phyloP scores from a whole-genome alignment of 2,113 vertebrate genomes.

The Pitta sordida region DNA sequence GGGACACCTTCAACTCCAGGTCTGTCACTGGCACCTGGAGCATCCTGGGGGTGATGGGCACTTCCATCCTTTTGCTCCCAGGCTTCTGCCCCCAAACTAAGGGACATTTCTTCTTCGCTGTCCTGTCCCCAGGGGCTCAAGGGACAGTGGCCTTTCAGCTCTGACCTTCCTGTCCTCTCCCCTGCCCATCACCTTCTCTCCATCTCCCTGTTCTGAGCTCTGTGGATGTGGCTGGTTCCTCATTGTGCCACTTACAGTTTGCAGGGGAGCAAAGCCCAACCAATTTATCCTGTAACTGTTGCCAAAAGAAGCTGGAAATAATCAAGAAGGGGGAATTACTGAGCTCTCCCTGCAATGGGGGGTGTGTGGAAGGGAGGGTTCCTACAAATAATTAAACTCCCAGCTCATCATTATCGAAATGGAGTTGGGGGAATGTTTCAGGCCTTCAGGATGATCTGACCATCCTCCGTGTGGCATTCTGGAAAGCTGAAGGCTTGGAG shows the following conservation, averaged over 20 bases:
- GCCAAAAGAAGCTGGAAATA: not conserved
- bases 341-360: not conserved
- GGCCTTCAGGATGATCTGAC: not conserved
- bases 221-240: rapidly evolving
- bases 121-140: rapidly evolving
- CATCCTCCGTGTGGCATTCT: not conserved
- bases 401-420: not conserved
- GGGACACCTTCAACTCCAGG: not conserved
- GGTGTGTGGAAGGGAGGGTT: not conserved
- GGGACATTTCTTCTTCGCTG: rapidly evolving
- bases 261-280: not conserved
- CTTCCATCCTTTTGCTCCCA: rapidly evolving
- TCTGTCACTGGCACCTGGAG: not conserved
- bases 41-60: not conserved
- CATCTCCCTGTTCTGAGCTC: not conserved
- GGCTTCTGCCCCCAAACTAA: not conserved
- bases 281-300: rapidly evolving
- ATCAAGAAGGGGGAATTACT: not conserved
- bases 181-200: not conserved
- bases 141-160: not conserved
- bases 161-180: not conserved
- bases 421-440: not conserved
- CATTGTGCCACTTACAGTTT: not conserved
- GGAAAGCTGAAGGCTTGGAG: not conserved
- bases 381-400: not conserved